Evolutionary conservation across 2,888 invertebrate species (phyloP), one percentile per base, ranked within the genome.

Genomic region (Meganola albula): DNA sequence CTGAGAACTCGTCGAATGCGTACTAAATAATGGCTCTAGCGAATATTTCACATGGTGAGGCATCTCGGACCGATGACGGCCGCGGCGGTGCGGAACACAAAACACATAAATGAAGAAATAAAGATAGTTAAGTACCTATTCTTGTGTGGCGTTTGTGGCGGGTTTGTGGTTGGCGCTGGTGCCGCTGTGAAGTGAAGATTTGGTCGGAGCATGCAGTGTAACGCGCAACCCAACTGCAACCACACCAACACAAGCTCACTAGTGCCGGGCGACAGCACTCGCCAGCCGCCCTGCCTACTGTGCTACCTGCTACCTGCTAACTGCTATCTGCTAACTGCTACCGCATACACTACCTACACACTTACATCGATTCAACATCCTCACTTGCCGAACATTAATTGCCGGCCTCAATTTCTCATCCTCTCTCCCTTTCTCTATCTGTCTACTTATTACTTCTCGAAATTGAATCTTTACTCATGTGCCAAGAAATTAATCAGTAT

Each of bases 211-310:
- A 93, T 93, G 93, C 91, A 93, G 92, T 90, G 92, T 92, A 90
- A 92, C 92, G 90, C 93, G 92, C 90, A 93, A 93, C 90, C 93
- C 92, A 90, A 93, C 93, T 94, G 93, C 91, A 93, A 93, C 91
- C 91, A 89, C 88, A 85, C 78, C 82, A 84, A 80, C 77, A 80
- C 80, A 77, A 82, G 74, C 82, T 83, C 80, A 84, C 76, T 79
- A 74, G 74, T 63, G 74, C 68, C 58, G 44, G 48, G 35, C 25
- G 54, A 32, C 21, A 41, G 29, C 26, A 41, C 29, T 40, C 28
- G 30, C 23, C 22, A 7, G 24, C 11, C 21, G 21, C 20, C 24
- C 26, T 22, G 8, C 4, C 20, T 20, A 7, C 8, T n/a, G 16
- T 16, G 16, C 6, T 6, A 6, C 37, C 28, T 34, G 36, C 34